A percentile compares a stretch with the other conserved stretches of the same genome.
phyloP scores from a whole-genome alignment of 2,113 vertebrate species.

The Campylomormyrus numenius region DNA sequence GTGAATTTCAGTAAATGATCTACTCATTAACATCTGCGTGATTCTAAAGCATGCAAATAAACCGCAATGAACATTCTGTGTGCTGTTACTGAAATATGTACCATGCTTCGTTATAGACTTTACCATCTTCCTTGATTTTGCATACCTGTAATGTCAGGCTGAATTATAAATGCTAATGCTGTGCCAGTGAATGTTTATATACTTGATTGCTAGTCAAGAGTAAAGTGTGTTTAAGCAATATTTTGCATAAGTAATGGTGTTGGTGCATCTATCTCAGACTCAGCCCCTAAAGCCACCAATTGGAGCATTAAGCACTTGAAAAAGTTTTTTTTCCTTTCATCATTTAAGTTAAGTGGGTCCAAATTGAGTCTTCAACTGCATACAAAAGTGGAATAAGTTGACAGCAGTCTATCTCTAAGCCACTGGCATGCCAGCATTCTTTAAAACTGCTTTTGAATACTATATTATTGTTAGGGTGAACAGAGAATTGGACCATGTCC shows the following conservation, averaged over 20 bases:
- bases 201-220: not conserved
- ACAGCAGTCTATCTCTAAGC: not conserved
- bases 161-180: not conserved
- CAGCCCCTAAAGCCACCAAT: not conserved
- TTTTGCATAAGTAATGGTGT: not conserved
- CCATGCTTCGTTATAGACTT: not conserved
- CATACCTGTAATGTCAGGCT: not conserved
- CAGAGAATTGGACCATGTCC: not conserved
- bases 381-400: not conserved
- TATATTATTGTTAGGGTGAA: not conserved
- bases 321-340: not conserved
- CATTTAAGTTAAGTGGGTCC: not conserved
- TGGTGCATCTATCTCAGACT: not conserved
- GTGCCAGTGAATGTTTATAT: not conserved
- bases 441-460: not conserved
- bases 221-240: not conserved
- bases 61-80: not conserved
- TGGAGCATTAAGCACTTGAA: not conserved
- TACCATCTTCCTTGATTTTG: not conserved
- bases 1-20: conserved; percentile 21
- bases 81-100: not conserved
- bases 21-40: conserved; percentile 4
- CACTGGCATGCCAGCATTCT: not conserved
- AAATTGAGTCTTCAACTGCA: not conserved
- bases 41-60: not conserved